Base-by-base conservation (phyloP, 2,113 vertebrate species). In the Serilophus lunatus region DNA sequence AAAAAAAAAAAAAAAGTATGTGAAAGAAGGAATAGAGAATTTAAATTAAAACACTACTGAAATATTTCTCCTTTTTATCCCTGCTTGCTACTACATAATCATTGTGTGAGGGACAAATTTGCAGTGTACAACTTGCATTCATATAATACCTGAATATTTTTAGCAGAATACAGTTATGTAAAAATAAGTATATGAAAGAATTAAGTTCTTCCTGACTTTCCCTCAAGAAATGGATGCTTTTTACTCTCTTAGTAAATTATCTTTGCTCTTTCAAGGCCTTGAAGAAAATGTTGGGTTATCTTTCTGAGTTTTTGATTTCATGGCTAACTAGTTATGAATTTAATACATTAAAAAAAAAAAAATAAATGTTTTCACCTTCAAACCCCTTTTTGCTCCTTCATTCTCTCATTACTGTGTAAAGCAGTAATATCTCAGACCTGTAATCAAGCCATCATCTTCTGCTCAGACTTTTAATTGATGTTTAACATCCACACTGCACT, bases 261-360 rank as follows among this genome's bases (percentile, higher is more conserved):
- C 33, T 66, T 65, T 86, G 25, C 54, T 86, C 14, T 81, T 86
- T 66, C 63, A 93, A 78, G 31, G 38, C 51, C 54, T 94, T 69
- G 38, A 88, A 64, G 76, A 92, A 81, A 51, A 88, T 40, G 24
- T 16, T 83, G 68, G 38, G 12, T 90, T 93, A 59, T 83, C 33
- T 74, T 75, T 57, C 79, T 78, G 68, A 86, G 51, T 66, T 96
- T 79, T 51, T 92, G 75, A 94, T 95, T 92, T 90, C 86, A 92
- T n/a, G 59, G 76, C 63, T 92, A 72, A 70, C 60, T 88, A 78
- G 35, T 35, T 86, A 88, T 18, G 35, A 63, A 77, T 88, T 86
- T 83, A 90, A 88, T 65, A 80, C 6, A 10, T 9, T 17, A 22
- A 68, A 87, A 78, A 90, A 57, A 10, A 77, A 68, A 47, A 76